Conservation (phyloP, 2,113 vertebrate genomes). For the Istiophorus platypterus region DNA sequence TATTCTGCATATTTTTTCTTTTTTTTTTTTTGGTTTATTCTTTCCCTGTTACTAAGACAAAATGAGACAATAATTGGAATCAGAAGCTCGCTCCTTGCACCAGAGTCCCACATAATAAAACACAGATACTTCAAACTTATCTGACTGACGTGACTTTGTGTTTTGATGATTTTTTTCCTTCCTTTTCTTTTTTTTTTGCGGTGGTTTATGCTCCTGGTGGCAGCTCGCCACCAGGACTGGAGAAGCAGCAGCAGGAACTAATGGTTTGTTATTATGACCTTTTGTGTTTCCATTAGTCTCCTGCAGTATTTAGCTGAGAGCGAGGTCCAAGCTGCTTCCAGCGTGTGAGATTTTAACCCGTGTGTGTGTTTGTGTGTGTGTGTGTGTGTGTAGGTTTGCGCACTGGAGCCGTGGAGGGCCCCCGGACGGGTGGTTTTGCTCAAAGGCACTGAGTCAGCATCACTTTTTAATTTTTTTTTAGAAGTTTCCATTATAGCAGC, state of each 20-base stretch:
- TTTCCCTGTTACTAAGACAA: neutral
- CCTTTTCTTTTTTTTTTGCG: neutral
- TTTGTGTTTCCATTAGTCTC: conserved; percentile 95
- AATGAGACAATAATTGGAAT: neutral
- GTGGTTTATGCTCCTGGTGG: conserved; percentile 20
- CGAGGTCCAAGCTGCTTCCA: conserved; percentile 32
- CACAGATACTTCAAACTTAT: neutral
- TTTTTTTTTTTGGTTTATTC: neutral
- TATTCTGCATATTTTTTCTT: too few species aligned
- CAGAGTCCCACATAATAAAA: neutral
- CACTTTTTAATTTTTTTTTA: too few species aligned
- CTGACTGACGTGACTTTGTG: neutral
- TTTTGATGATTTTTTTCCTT: neutral
- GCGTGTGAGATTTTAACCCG: conserved; percentile 88
- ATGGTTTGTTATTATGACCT: conserved; percentile 98
- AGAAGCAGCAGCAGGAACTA: conserved; percentile 84
- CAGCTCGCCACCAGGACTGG: conserved; percentile 78
- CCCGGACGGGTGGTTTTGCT: conserved; percentile 66
- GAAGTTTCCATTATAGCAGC: conserved; percentile 79
- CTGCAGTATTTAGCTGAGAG: conserved; percentile 59
- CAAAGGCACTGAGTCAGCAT: conserved; percentile 70
- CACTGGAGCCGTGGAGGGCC: conserved; percentile 77
- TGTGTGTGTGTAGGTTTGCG: conserved; percentile 90
- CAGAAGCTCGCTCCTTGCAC: neutral
- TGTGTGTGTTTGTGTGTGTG: conserved; percentile 92